Conservation (phyloP, 2,113 vertebrate genomes). For the Sorex araneus region DNA sequence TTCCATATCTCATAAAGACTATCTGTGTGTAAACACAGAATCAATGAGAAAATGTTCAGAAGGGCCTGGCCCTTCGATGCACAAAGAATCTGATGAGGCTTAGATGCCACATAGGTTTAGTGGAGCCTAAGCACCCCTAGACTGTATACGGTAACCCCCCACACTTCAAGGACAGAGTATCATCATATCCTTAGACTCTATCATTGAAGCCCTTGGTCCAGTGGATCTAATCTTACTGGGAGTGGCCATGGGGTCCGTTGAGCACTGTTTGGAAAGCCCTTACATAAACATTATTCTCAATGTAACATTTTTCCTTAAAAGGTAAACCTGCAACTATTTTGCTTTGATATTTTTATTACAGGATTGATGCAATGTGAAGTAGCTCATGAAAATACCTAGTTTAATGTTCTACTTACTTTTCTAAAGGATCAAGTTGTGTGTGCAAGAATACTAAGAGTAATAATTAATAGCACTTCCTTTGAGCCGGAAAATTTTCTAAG, state of each 20-base stretch:
- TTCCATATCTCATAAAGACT: not conserved
- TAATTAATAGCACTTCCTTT: not conserved
- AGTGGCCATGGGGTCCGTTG: no score
- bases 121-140: no score
- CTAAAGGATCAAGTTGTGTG: not conserved
- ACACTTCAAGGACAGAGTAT: no score
- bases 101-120: no score
- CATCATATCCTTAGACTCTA: no score
- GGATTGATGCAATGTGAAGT: not conserved
- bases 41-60: not conserved
- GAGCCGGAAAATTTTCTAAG: not conserved
- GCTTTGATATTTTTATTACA: not conserved
- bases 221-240: no score
- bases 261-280: no score
- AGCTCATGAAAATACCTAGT: not conserved
- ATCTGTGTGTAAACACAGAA: not conserved
- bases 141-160: no score
- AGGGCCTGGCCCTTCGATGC: no score
- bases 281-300: constrained; percentile 3
- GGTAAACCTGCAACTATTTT: not conserved
- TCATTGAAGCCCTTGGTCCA: no score
- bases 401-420: not conserved
- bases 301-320: constrained; percentile 28
- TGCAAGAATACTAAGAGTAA: not conserved
- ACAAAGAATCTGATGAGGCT: no score